Conservation (phyloP, 2,797 vertebrate species). For the Melanotaenia parkinsoni region DNA sequence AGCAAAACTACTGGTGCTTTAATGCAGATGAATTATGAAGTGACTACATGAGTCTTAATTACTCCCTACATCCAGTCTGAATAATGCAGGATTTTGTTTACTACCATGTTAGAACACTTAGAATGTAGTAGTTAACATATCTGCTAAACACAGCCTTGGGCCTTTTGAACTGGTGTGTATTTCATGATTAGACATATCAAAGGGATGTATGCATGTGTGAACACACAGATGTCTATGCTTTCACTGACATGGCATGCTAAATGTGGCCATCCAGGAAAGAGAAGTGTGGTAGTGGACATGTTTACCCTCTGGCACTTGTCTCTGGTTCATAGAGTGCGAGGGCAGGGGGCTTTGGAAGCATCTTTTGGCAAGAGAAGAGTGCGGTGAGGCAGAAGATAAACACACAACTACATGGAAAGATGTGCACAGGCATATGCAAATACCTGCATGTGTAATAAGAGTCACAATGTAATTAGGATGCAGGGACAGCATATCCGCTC, state of each 20-base stretch:
- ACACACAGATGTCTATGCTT: conserved; percentile 57
- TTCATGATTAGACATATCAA: conserved; percentile 71
- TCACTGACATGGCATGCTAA: conserved; percentile 63
- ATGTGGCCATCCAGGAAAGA: conserved; percentile 62
- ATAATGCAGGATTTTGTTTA: conserved; percentile 79
- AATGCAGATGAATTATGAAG: conserved; percentile 81
- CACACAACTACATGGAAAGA: conserved; percentile 46
- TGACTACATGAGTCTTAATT: conserved; percentile 78
- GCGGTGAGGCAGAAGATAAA: conserved; percentile 55
- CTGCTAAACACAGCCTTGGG: conserved; percentile 67
- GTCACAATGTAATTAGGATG: conserved; percentile 38
- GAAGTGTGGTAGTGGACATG: conserved; percentile 62
- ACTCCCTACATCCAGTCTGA: conserved; percentile 67
- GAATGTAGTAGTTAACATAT: conserved; percentile 77
- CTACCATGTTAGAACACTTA: conserved; percentile 60
- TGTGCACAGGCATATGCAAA: conserved; percentile 36
- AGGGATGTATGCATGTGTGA: conserved; percentile 62
- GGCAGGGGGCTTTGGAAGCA: conserved; percentile 53
- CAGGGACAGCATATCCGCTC: conserved; percentile 33
- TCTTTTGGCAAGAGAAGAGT: conserved; percentile 40
- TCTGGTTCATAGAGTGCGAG: conserved; percentile 68
- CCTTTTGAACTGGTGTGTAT: conserved; percentile 65
- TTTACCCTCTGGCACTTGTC: conserved; percentile 76
- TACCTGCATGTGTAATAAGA: conserved; percentile 42
- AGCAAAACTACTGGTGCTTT: conserved; percentile 61